phyloP scores from a whole-genome alignment of 2,888 invertebrate species.

The Microchrysa polita region DNA sequence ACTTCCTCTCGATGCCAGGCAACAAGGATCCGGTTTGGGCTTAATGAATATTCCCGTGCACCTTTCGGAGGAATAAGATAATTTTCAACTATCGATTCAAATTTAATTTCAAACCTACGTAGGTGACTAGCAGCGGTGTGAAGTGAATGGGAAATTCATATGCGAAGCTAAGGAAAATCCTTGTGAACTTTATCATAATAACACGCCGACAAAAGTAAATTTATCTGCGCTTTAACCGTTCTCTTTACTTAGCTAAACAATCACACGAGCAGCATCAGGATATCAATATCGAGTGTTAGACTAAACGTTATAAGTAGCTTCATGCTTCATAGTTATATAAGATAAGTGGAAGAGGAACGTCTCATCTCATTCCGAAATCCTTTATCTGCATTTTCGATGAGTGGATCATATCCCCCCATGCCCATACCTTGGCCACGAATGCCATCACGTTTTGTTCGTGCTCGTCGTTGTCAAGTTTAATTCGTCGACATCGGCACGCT shows the following conservation, averaged over 20 bases:
- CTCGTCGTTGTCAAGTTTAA: neutral
- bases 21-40: too few relatives aligned
- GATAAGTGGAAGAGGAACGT: neutral
- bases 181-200: too few relatives aligned
- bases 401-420: neutral
- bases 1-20: too few relatives aligned
- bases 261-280: neutral
- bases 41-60: too few relatives aligned
- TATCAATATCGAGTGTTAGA: constrained; percentile 21
- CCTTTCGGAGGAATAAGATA: too few relatives aligned
- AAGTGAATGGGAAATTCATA: too few relatives aligned
- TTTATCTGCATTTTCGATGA: constrained; percentile 1
- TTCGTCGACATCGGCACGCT: neutral
- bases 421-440: neutral
- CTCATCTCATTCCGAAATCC: neutral
- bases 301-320: constrained; percentile 4
- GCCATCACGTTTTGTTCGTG: neutral
- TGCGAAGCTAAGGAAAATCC: too few relatives aligned
- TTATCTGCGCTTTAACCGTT: neutral
- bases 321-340: neutral
- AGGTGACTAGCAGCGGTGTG: too few relatives aligned
- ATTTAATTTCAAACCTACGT: too few relatives aligned
- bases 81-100: too few relatives aligned
- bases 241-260: constrained; percentile 10
- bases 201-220: neutral